phyloP scores from a whole-genome alignment of 2,113 vertebrate species.

The Rhinopomastus cyanomelas region DNA sequence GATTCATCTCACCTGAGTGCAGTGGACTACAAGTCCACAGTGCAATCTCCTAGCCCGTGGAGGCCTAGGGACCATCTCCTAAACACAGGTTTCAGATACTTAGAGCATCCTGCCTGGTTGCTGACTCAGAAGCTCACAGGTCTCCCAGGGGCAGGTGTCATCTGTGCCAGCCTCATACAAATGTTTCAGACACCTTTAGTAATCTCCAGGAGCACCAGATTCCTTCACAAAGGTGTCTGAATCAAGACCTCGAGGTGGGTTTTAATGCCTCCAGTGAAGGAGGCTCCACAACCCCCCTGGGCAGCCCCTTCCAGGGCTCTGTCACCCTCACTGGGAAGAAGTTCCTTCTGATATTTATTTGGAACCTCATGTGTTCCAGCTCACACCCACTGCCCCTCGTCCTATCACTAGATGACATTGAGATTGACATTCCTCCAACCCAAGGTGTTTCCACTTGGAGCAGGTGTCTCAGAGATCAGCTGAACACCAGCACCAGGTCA shows the following conservation, averaged over 20 bases:
- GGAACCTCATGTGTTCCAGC: too few species aligned
- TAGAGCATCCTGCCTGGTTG: background rate
- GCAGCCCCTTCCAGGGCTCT: too few species aligned
- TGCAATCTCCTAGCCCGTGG: background rate
- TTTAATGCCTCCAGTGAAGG: too few species aligned
- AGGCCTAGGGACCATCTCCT: background rate
- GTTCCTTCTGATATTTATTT: too few species aligned
- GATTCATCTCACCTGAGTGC: background rate
- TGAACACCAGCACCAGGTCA: background rate
- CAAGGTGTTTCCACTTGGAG: background rate
- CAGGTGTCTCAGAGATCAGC: background rate
- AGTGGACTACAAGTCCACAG: background rate
- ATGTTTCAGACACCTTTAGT: background rate
- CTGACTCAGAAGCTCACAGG: background rate
- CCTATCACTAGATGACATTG: too few species aligned
- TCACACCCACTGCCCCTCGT: too few species aligned
- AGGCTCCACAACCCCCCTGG: too few species aligned
- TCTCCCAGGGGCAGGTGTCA: background rate
- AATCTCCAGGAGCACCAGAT: background rate
- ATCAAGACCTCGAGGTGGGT: too few species aligned
- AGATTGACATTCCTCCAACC: too few species aligned
- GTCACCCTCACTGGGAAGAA: too few species aligned
- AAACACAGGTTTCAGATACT: background rate
- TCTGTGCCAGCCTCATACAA: background rate
- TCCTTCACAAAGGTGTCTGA: background rate